These are phyloP conservation scores for Phoxinus dragarum DNA, from an alignment of 2,797 vertebrate genomes.

Conservation along the genomic window DNA sequence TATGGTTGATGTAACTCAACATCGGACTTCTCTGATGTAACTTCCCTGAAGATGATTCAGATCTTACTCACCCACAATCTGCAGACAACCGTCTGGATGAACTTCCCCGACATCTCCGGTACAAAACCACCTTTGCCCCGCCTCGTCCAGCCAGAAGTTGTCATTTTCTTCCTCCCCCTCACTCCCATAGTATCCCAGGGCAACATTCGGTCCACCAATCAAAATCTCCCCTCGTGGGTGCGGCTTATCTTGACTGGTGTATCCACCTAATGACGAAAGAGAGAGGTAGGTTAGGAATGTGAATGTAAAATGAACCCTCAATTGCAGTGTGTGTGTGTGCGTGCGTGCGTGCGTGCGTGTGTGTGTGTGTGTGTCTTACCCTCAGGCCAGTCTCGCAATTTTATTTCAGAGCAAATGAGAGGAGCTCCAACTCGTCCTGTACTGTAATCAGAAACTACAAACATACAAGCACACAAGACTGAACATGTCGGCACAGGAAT, in stretches of 20 bases:
- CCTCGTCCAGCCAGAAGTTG: conserved; percentile 83
- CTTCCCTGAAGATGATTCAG: background rate
- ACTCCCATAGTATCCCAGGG: conserved; percentile 86
- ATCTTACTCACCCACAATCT: conserved; percentile 78
- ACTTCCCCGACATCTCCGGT: conserved; percentile 89
- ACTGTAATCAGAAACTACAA: conserved; percentile 77
- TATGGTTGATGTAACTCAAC: background rate
- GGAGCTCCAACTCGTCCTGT: conserved; percentile 88
- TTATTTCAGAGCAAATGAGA: conserved; percentile 88
- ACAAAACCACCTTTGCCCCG: conserved; percentile 87
- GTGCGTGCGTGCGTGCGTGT: background rate
- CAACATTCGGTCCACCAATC: conserved; percentile 86
- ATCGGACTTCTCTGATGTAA: background rate
- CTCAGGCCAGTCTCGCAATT: conserved; percentile 86
- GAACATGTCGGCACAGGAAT: conserved; percentile 28
- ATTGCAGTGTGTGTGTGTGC: background rate
- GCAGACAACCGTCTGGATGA: conserved; percentile 85
- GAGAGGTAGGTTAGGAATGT: conserved; percentile 31
- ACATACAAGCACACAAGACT: conserved; percentile 50
- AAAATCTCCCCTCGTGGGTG: conserved; percentile 87
- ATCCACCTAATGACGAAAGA: conserved; percentile 77
- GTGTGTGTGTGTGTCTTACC: conserved; percentile 69
- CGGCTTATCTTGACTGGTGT: conserved; percentile 84
- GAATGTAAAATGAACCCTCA: conserved; percentile 29
- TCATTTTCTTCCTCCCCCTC: conserved; percentile 79